A percentile compares a stretch with the other conserved stretches of the same genome.
phyloP scores from a whole-genome alignment of 64 coral and sea anemone genomes.

The Montipora capricornis region DNA sequence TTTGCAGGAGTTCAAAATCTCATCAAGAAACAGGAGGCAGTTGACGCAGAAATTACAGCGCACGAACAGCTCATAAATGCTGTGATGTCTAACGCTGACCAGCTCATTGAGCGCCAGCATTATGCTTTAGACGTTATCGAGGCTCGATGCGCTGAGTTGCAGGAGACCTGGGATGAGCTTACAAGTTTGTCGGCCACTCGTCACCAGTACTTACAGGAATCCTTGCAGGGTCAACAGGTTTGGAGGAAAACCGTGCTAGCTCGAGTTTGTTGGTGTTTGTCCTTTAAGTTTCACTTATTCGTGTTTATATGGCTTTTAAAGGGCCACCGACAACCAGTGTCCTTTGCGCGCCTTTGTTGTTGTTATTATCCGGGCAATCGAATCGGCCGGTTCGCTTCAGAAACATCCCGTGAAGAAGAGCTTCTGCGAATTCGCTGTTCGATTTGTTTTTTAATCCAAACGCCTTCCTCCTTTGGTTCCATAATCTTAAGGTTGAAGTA shows the following conservation, averaged over 20 bases:
- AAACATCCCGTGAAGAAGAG: no score
- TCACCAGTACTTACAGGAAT: conserved; percentile 73
- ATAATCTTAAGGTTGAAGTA: no score
- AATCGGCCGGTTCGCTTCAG: no score
- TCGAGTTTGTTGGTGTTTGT: not conserved
- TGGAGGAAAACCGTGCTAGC: not conserved
- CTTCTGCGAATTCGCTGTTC: no score
- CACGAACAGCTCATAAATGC: conserved; percentile 77
- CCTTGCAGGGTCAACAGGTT: conserved; percentile 86
- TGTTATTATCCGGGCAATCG: no score
- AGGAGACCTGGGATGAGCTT: conserved; percentile 75
- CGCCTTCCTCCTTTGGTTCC: no score
- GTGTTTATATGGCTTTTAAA: no score
- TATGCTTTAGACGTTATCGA: conserved; percentile 79
- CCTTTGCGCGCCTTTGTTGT: no score
- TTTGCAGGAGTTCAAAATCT: conserved; percentile 78
- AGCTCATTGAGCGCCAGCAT: conserved; percentile 76
- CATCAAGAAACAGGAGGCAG: conserved; percentile 92
- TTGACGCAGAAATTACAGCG: conserved; percentile 79
- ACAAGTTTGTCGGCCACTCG: conserved; percentile 62
- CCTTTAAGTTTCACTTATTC: no score
- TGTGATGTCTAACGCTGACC: conserved; percentile 61
- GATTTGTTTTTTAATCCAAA: no score
- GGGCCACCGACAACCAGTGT: no score
- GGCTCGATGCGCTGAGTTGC: conserved; percentile 52